Conservation (phyloP, 2,797 vertebrate species). For the Falco peregrinus region DNA sequence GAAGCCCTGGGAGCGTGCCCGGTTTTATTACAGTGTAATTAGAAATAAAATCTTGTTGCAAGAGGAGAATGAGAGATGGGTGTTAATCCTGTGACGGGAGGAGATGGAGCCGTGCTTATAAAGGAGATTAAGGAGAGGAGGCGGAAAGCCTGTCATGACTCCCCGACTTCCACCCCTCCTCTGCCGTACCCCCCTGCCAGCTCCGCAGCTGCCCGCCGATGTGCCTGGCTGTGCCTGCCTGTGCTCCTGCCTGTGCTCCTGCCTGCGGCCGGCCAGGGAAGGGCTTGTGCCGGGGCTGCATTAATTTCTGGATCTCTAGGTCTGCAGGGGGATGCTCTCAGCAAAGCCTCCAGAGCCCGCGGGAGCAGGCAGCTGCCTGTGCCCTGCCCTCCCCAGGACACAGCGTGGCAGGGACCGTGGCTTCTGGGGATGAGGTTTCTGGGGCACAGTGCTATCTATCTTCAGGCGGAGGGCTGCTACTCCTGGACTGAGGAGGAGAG, state of each 20-base stretch:
- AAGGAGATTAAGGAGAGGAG: slow-evolving; percentile 56
- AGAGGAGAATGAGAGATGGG: slow-evolving; percentile 77
- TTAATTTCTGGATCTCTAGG: accelerated
- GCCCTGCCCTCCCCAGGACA: not conserved
- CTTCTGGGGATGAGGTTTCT: not conserved
- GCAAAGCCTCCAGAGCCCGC: not conserved
- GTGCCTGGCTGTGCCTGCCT: not conserved
- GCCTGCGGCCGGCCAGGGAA: accelerated
- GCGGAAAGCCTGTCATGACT: not conserved
- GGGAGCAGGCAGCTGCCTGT: not conserved
- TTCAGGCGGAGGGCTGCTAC: not conserved
- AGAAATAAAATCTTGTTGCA: slow-evolving; percentile 83
- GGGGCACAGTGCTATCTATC: not conserved
- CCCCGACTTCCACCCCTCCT: not conserved
- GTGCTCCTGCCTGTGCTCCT: not conserved
- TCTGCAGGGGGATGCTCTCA: not conserved
- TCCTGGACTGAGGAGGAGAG: not conserved
- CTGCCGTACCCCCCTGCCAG: not conserved
- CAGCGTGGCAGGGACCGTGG: too few species aligned
- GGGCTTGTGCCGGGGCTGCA: not conserved
- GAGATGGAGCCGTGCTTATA: slow-evolving; percentile 63
- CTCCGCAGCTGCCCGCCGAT: not conserved
- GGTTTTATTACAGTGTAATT: slow-evolving; percentile 83
- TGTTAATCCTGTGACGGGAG: slow-evolving; percentile 74
- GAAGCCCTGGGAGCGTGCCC: slow-evolving; percentile 80